Evolutionary conservation across 2,797 vertebrate species (phyloP), one percentile per base, ranked within the genome.

Genomic region (Paratrypauchen microcephalus): DNA sequence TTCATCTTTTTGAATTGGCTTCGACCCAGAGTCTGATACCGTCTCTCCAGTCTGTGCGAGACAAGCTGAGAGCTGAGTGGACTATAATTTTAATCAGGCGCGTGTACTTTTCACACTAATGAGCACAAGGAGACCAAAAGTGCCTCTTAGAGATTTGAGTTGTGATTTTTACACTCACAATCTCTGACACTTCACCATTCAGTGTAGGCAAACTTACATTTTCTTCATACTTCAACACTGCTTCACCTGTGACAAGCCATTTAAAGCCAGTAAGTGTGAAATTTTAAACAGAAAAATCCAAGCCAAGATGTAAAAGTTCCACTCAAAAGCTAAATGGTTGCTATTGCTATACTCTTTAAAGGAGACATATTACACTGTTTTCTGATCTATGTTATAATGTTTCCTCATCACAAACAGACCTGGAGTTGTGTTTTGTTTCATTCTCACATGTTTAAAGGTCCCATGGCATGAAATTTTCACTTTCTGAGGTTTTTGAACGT

Each of bases 21-120:
- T 23, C 9, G 58, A 32, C 30, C 30, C 16, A 26, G 4, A 58
- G 18, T 3, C 30, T 18, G 11, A 19, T 1, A 19, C 32, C 12
- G 52, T 41, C 59, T 11, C 32, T 18, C 18, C 26, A 3, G 32
- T 61, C 59, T 39, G 59, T 0, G n/a, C 19, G 11, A n/a, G 58
- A 12, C 18, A 32, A 13, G 32, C 32, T 13, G 11, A 39, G 32
- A 21, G 59, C n/a, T 0, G 7, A 36, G 30, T 9, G 19, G 19
- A 41, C 59, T 61, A 21, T 41, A 21, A 39, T 61, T 61, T 61
- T 61, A 61, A 61, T 61, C 59, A 61, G 39, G 8, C 30, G 1
- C 32, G 13, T 60, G 58, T 61, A 21, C 59, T 61, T 61, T 61
- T 61, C 32, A 61, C 19, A 39, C 59, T 61, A 39, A 61, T 21